Percentiles rank a stretch among this genome's conserved stretches.
These are phyloP conservation scores for Lasioglossum zephyrum DNA, from an alignment of 2,888 invertebrate species.

Conservation along the genomic window DNA sequence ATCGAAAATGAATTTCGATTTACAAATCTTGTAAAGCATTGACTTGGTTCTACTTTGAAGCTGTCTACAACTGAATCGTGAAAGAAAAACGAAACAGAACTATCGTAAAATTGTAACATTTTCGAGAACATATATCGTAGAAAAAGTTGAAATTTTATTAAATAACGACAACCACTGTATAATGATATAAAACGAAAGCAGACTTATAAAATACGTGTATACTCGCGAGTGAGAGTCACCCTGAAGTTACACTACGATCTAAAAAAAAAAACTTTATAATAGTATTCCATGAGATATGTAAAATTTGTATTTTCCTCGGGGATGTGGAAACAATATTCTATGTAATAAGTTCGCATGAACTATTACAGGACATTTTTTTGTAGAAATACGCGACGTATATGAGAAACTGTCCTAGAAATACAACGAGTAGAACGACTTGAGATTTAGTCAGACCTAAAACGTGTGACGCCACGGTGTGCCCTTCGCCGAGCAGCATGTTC, in stretches of 20 bases:
- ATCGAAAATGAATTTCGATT: neutral
- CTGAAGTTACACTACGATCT: neutral
- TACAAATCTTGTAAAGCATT: neutral
- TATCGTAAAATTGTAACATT: neutral
- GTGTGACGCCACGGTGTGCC: conserved; percentile 60
- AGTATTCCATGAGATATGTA: neutral
- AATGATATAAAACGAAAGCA: neutral
- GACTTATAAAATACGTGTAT: conserved; percentile 5
- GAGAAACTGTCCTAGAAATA: conserved; percentile 17
- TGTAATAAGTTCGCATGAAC: neutral
- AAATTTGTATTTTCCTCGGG: neutral
- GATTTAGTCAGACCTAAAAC: conserved; percentile 48
- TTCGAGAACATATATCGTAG: neutral
- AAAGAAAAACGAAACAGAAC: neutral
- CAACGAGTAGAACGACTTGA: conserved; percentile 19
- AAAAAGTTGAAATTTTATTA: neutral
- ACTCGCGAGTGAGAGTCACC: neutral
- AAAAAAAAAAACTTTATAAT: neutral
- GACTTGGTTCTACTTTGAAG: too few relatives aligned
- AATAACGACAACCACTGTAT: neutral
- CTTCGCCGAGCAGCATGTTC: conserved; percentile 59
- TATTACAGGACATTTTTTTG: neutral
- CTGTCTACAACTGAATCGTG: too few relatives aligned
- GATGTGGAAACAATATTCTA: neutral
- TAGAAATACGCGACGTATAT: neutral